Conservation (phyloP, 35 echinoderm and acorn worm genomes). For the Acanthaster planci region DNA sequence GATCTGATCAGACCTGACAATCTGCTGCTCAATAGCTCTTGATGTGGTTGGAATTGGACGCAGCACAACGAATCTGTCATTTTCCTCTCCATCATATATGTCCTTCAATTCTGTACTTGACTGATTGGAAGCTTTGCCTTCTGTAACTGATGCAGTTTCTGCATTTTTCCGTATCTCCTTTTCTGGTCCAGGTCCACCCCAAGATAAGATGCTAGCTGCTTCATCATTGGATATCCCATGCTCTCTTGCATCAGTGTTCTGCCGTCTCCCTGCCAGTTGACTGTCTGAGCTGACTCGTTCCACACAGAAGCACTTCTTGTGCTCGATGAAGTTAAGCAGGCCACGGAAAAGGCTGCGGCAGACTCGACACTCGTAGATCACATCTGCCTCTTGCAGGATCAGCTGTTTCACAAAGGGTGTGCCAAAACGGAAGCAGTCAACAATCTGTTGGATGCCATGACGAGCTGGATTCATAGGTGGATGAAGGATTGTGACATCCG, state of each 20-base stretch:
- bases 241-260: constrained; percentile 55
- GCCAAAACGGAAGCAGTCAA: constrained; percentile 63
- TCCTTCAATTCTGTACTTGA: not conserved
- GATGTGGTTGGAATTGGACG: constrained; percentile 73
- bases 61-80: constrained; percentile 52
- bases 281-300: constrained; percentile 41
- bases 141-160: not conserved
- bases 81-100: constrained; percentile 12
- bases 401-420: constrained; percentile 75
- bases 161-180: constrained; percentile 19
- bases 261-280: constrained; percentile 3
- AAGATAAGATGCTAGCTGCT: constrained; percentile 52
- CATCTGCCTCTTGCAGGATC: constrained; percentile 82
- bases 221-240: constrained; percentile 59
- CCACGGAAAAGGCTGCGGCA: constrained; percentile 90
- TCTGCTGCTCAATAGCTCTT: constrained; percentile 81
- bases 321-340: constrained; percentile 90
- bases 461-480: constrained; percentile 45
- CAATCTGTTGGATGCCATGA: constrained; percentile 57
- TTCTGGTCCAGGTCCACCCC: constrained; percentile 43
- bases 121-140: not conserved
- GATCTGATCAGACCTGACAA: constrained; percentile 74
- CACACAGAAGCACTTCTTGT: constrained; percentile 88
- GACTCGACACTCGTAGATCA: constrained; percentile 85
- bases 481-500: constrained; percentile 37